Evolutionary conservation across 2,797 vertebrate species (phyloP), one percentile per base, ranked within the genome.

Genomic region (Pseudomugil gertrudae): DNA sequence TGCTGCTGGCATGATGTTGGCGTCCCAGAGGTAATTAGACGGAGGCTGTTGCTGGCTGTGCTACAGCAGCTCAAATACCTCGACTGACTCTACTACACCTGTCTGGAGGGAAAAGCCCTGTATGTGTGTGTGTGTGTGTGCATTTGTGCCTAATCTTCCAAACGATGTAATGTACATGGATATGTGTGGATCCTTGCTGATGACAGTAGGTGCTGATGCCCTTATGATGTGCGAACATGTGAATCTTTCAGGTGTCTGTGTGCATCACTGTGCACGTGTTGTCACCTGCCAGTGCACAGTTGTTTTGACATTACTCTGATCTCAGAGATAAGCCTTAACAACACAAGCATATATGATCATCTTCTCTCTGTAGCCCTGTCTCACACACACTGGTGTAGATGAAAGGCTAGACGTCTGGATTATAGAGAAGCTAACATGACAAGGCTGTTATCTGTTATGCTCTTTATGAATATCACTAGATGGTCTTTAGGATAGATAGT

Each of bases 391-490:
- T 27, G 51, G 64, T 60, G 72, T 33, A 92, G 88, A 91, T 91
- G 87, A 92, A 91, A 90, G 85, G 74, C 60, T 68, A 68, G 80
- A 82, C 67, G 80, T 91, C 81, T 85, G 84, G 82, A 90, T 91
- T 87, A 90, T 75, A 67, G 87, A 90, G 85, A 81, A 85, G 86
- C 85, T 87, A 89, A 92, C 88, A 89, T 90, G 89, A 86, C 87
- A 88, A 85, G 87, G 87, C 85, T 90, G 84, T 90, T 92, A 93
- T 93, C 91, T 89, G 79, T 77, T 87, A 92, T 92, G 91, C 91
- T 92, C 91, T 93, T 93, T 92, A 92, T 92, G 89, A 92, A 91
- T 89, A 89, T 90, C 90, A 86, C 75, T 85, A 72, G 90, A 90
- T 92, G 89, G 87, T 90, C 91, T 90, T 91, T 89, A 89, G 89